These are phyloP conservation scores for Tonatia bakeri DNA, from an alignment of 2,113 vertebrate genomes.

Conservation along the genomic window DNA sequence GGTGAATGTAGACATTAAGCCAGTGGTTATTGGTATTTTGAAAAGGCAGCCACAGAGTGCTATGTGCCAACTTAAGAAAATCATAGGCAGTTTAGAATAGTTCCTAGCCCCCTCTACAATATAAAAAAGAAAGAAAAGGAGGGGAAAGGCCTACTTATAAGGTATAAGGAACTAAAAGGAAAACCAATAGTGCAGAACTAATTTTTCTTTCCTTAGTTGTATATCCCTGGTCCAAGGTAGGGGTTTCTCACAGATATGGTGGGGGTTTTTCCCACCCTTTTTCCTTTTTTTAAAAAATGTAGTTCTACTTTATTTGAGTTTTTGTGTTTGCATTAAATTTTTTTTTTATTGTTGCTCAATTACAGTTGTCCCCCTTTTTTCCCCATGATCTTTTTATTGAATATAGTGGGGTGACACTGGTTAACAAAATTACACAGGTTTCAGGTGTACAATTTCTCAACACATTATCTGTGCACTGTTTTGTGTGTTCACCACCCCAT, in stretches of 20 bases:
- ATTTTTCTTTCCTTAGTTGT: not conserved
- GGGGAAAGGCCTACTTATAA: not conserved
- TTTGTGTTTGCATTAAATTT: too few relatives aligned
- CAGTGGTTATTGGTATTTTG: not conserved
- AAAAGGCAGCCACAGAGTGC: not conserved
- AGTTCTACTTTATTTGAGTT: too few relatives aligned
- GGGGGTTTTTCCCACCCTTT: too few relatives aligned
- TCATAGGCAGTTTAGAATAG: not conserved
- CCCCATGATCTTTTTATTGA: too few relatives aligned
- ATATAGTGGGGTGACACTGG: too few relatives aligned
- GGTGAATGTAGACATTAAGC: not conserved
- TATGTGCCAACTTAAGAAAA: not conserved
- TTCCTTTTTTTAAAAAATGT: too few relatives aligned
- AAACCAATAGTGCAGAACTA: not conserved
- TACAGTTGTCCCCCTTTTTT: too few relatives aligned
- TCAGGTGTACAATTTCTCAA: too few relatives aligned
- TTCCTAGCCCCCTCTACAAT: not conserved
- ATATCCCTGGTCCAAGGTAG: not conserved
- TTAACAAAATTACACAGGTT: too few relatives aligned
- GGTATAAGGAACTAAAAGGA: not conserved
- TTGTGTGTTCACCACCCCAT: too few relatives aligned
- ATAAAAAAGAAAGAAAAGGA: not conserved
- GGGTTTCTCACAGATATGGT: not conserved
- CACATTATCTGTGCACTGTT: too few relatives aligned
- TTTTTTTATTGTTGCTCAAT: too few relatives aligned